Evolutionary conservation across 1,140 invertebrate genomes (phyloP).

Genomic region (Sarcophaga peregrina): DNA sequence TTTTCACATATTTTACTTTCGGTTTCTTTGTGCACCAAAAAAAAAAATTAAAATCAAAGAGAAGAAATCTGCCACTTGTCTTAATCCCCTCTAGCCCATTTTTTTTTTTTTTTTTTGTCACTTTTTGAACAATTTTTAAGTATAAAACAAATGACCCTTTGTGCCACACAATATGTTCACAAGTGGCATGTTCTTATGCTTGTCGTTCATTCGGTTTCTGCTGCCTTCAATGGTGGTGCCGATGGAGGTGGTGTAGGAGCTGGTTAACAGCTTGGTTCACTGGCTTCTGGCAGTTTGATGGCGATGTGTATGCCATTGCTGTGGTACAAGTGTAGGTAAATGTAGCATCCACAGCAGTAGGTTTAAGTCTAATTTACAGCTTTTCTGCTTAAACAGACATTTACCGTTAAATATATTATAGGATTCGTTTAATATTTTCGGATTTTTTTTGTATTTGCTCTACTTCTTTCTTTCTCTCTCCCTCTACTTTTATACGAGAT

Average conservation of each 20-base stretch:
- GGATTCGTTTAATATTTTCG: neutral
- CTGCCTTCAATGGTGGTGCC: neutral
- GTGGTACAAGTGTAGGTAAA: neutral
- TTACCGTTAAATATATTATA: slow-evolving; percentile 21
- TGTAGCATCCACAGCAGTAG: neutral
- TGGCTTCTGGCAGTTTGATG: neutral
- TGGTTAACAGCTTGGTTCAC: neutral
- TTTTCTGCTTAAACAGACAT: slow-evolving; percentile 36
- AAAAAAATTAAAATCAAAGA: no score
- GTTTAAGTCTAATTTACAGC: slow-evolving; percentile 40
- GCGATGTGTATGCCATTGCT: neutral
- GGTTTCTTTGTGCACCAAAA: no score
- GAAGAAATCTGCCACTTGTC: no score
- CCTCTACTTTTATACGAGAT: neutral
- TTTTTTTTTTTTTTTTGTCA: neutral
- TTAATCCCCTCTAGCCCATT: no score
- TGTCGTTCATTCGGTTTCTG: neutral
- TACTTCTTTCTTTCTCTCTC: no score
- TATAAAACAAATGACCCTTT: slow-evolving; percentile 45
- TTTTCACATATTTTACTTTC: no score
- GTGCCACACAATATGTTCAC: slow-evolving; percentile 44
- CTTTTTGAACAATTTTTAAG: slow-evolving; percentile 15
- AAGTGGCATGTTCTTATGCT: slow-evolving; percentile 36
- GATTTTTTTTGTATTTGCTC: no score
- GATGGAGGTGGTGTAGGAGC: neutral